A percentile compares a stretch with the other conserved stretches of the same genome.
These are phyloP conservation scores for Sitta carolinensis DNA, from an alignment of 2,797 vertebrate species.

Conservation along the genomic window DNA sequence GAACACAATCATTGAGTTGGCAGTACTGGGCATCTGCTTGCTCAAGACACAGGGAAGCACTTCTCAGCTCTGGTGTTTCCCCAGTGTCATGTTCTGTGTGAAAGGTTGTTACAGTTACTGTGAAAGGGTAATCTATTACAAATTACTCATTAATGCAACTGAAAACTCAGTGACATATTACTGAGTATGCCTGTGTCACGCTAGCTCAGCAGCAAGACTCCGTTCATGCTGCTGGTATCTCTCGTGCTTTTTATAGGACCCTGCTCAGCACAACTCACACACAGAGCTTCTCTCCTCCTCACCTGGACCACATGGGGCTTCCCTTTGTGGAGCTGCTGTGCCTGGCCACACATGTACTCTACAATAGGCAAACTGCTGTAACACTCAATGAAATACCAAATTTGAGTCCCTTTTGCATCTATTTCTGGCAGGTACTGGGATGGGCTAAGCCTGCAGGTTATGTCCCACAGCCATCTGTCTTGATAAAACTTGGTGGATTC, in stretches of 20 bases:
- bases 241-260: not conserved
- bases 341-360: accelerated
- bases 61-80: not conserved
- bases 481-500: not conserved
- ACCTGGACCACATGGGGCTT: accelerated
- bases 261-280: not conserved
- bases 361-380: not conserved
- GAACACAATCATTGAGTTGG: not conserved
- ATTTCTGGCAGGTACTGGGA: not conserved
- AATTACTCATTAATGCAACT: slow-evolving; percentile 25
- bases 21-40: not conserved
- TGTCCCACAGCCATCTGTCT: not conserved
- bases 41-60: not conserved
- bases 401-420: not conserved
- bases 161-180: slow-evolving; percentile 44
- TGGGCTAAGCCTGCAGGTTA: not conserved
- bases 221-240: not conserved
- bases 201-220: not conserved
- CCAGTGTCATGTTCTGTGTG: not conserved
- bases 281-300: not conserved
- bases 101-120: not conserved
- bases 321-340: not conserved
- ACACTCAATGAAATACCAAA: not conserved
- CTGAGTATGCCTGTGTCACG: not conserved
- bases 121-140: slow-evolving; percentile 41